Evolutionary conservation across 23 tunicate species (phyloP).

Genomic region (Trididemnum miniatum): DNA sequence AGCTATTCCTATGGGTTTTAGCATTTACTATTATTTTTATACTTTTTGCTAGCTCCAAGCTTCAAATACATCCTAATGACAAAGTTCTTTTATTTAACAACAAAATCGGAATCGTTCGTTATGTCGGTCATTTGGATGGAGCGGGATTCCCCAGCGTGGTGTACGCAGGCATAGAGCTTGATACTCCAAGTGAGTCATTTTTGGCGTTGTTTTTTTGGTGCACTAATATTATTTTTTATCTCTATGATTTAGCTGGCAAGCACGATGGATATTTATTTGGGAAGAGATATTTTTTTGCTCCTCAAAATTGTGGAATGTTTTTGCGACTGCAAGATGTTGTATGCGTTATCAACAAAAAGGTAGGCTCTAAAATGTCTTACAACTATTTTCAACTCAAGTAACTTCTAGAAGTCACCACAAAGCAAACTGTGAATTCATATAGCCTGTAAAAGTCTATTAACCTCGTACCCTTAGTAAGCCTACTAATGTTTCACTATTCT

Average conservation of each 20-base stretch:
- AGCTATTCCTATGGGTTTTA: too few species aligned
- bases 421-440: too few species aligned
- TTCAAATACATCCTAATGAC: slow-evolving; percentile 61
- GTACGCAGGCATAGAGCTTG: slow-evolving; percentile 80
- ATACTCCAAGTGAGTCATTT: slow-evolving; percentile 59
- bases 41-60: slow-evolving; percentile 51
- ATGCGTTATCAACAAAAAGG: slow-evolving; percentile 59
- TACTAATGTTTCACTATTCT: too few species aligned
- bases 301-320: slow-evolving; percentile 68
- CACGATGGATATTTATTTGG: slow-evolving; percentile 81
- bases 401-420: too few species aligned
- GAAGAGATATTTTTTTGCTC: slow-evolving; percentile 67
- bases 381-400: too few species aligned
- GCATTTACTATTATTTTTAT: too few species aligned
- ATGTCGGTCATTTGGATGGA: slow-evolving; percentile 85
- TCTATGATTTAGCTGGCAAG: slow-evolving; percentile 59
- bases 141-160: slow-evolving; percentile 76
- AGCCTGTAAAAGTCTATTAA: too few species aligned
- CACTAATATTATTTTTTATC: too few species aligned
- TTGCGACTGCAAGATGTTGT: slow-evolving; percentile 65
- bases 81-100: slow-evolving; percentile 45
- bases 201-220: too few species aligned
- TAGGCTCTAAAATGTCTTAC: too few species aligned
- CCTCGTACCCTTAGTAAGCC: too few species aligned
- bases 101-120: slow-evolving; percentile 60